Base-by-base conservation (phyloP, 2,888 invertebrate genomes). In the Myopa testacea region DNA sequence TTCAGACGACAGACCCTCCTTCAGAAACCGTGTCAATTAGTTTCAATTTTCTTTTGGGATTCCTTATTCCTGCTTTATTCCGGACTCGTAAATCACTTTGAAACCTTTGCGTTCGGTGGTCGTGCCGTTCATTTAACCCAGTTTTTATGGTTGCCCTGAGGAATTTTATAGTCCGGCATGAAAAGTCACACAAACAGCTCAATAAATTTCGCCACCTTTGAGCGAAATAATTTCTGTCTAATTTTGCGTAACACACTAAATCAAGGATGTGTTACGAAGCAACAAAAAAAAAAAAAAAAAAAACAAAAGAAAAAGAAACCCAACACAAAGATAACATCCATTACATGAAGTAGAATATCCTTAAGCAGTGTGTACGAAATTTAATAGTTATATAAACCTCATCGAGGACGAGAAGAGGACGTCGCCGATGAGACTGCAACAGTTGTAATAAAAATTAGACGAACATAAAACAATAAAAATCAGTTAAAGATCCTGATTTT, bases 191-290 rank as follows among this genome's bases (percentile, higher is more conserved):
- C 62, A 60, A 73, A 73, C 40, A 75, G 45, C 75, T 75, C 75
- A 69, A 75, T 75, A 75, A 75, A 75, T 75, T 68, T 60, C 26
- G 69, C 68, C 69, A 69, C 68, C 69, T 75, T 26, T 45, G 45
- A 65, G 34, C 45, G 50, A 26, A 45, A 60, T 69, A 69, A 74
- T 65, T 65, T 50, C 12, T 16, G 76, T 78, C 80, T 82, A 82
- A 82, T 82, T 82, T 80, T 77, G 79, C 81, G 82, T 78, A 82
- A 80, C 81, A 80, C 81, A 82, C 81, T 82, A 82, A 82, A 82
- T 82, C 82, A 82, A 81, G 79, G 34, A 60, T 68, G 58, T 14
- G 65, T 14, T 14, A 50, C 62, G 37, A 55, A 58, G 38, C 6
- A 40, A 78, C 50, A 70, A 71, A 34, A 58, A 37, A 3, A 38